Evolutionary conservation across 1,140 invertebrate species (phyloP), one percentile per base, ranked within the genome.

Genomic region (Tetramorium simillimum): DNA sequence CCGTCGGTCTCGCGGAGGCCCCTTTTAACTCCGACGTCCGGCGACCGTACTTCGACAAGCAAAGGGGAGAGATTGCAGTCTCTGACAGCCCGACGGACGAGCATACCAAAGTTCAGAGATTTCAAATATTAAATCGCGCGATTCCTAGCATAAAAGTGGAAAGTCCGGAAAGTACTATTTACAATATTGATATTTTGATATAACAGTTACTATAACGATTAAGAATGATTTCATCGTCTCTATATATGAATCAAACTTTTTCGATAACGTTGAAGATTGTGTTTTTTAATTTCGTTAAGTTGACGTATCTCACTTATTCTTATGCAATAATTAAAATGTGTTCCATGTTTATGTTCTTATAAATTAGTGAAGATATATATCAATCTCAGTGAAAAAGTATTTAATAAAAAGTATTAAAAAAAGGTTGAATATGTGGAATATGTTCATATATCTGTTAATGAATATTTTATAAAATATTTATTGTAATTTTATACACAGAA

Each of bases 61-160:
- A 89, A 88, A 93, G 91, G 93, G 92, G 92, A 92, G 93, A 93
- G 93, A 94, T 94, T 92, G 93, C 93, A 92, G 90, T 88, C 88
- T 86, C 85, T 86, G 91, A 92, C 92, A 93, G 87, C 75, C 91
- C 92, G 92, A 92, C 92, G 93, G 93, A 90, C 91, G 86, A 91
- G 91, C 93, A 94, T 93, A 93, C 93, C 91, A 75, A 87, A 77
- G 86, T 82, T 75, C 87, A 72, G 56, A 56, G 86, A 90, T 82
- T 85, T 88, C 78, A 73, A 87, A 91, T 86, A 87, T 89, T 73
- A 67, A 91, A 90, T 75, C 81, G 86, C 40, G 28, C 53, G 51
- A 84, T 12, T 43, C 6, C 14, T 18, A 60, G 14, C 24, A 37
- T 46, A 33, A 58, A 33, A 33, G 3, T 33, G 33, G 33, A 33